Conservation (phyloP, 37 sponge, comb jelly and placozoan species). For the Ephydatia muelleri region DNA sequence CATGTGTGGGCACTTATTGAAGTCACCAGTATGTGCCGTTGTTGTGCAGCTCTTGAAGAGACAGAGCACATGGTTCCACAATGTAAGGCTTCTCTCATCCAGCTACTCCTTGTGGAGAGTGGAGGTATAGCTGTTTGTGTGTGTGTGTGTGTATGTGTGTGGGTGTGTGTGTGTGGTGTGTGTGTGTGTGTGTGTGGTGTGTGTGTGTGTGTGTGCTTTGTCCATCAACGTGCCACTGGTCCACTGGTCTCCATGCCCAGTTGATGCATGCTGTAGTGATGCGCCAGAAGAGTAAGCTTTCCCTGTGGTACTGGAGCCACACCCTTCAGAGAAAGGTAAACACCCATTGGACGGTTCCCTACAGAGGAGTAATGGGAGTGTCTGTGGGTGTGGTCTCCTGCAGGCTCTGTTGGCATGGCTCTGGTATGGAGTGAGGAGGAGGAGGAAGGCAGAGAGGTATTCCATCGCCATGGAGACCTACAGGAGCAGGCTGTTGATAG, state of each 20-base stretch:
- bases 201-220: background rate
- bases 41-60: too few relatives aligned
- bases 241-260: too few relatives aligned
- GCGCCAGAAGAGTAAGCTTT: slow-evolving; percentile 18
- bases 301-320: slow-evolving; percentile 71
- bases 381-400: background rate
- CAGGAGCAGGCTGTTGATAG: slow-evolving; percentile 27
- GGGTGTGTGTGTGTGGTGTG: slow-evolving; percentile 20
- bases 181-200: background rate
- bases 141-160: background rate
- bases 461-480: slow-evolving; percentile 46
- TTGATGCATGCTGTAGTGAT: slow-evolving; percentile 45
- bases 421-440: slow-evolving; percentile 26
- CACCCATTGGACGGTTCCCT: too few relatives aligned
- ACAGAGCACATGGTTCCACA: too few relatives aligned
- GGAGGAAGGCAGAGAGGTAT: slow-evolving; percentile 47
- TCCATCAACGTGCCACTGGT: background rate
- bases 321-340: slow-evolving; percentile 42
- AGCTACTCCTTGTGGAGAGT: too few relatives aligned
- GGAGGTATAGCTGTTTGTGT: too few relatives aligned
- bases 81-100: too few relatives aligned
- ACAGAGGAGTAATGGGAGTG: too few relatives aligned
- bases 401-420: slow-evolving; percentile 51
- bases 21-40: too few relatives aligned
- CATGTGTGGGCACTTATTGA: too few relatives aligned